phyloP scores from a whole-genome alignment of 2,888 invertebrate species.

The Drosophila formosana region DNA sequence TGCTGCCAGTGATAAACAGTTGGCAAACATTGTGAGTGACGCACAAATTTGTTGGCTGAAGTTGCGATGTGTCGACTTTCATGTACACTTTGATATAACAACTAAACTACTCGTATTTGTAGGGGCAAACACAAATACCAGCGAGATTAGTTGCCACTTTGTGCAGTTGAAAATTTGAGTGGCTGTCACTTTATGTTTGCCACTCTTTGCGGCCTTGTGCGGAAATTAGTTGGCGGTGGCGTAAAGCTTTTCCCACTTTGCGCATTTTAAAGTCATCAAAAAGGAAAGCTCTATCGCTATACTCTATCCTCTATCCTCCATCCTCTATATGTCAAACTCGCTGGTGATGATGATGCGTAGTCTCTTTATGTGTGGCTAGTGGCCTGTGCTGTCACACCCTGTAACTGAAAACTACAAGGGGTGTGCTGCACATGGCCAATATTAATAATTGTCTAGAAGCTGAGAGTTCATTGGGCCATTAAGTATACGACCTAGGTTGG shows the following conservation, averaged over 20 bases:
- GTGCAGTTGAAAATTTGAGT: conserved; percentile 43
- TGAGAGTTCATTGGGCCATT: too few species aligned
- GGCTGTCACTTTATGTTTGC: conserved; percentile 54
- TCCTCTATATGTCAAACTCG: neutral
- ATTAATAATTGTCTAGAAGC: too few species aligned
- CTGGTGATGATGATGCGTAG: conserved; percentile 26
- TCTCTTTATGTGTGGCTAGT: conserved; percentile 35
- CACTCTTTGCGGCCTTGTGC: conserved; percentile 29
- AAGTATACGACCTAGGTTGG: neutral
- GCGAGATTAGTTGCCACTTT: conserved; percentile 44
- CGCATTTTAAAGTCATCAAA: conserved; percentile 50
- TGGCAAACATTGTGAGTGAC: conserved; percentile 51
- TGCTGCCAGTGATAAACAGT: conserved; percentile 25
- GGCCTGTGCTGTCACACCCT: conserved; percentile 36
- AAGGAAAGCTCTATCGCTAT: conserved; percentile 1
- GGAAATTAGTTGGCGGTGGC: conserved; percentile 47
- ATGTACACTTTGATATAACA: neutral
- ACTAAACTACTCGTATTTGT: conserved; percentile 10
- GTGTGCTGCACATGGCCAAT: neutral
- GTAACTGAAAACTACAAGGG: neutral
- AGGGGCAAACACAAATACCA: conserved; percentile 31
- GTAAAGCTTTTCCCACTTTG: conserved; percentile 34
- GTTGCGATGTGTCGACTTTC: conserved; percentile 15
- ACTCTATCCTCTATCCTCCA: too few species aligned
- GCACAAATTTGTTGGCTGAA: conserved; percentile 41